Base-by-base conservation (phyloP, 2,888 invertebrate genomes). In the Tolmerus cingulatus region DNA sequence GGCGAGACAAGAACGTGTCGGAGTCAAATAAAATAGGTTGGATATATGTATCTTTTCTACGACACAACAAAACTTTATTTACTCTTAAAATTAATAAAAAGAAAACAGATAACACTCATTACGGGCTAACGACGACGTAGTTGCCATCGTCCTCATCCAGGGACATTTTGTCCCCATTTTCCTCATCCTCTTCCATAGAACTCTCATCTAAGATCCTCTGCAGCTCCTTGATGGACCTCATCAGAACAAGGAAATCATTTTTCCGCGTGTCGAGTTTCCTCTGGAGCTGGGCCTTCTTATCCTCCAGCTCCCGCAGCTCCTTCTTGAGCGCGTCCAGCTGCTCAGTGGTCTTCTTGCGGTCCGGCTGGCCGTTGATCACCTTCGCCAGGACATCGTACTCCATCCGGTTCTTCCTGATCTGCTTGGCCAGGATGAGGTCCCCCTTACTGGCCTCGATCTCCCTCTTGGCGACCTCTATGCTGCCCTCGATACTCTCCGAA, bases 381-480 rank as follows among this genome's bases (percentile, higher is more conserved):
- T 97, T 97, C 0, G 98, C 98, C 66, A 98, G 91, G 14, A 98
- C 96, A 93, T 98, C 98, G 93, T 98, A 98, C 91, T 98, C 98
- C 93, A 97, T 96, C 90, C 97, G 95, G 91, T 98, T 97, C 91
- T 97, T 97, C 16, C 98, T 94, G 37, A 98, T 96, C 89, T 96
- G 95, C 91, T 97, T 97, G 0, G 98, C 98, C 90, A 96, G 94
- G 74, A 95, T 95, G 8, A 98, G 92, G 90, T 97, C 97, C 8
- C 94, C 93, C 93, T 98, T 98, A 87, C 97, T 97, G 87, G 95
- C 95, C 88, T 96, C 95, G 89, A 98, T 98, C 89, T 97, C 96
- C 16, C 94, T 93, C 91, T 97, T 96, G 0, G 97, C 97, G 82
- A 95, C 94, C 89, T 95, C 95, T 90, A 98, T 98, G 89, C 96